phyloP scores from a whole-genome alignment of 2,888 invertebrate species.

The Fabriciana adippe region DNA sequence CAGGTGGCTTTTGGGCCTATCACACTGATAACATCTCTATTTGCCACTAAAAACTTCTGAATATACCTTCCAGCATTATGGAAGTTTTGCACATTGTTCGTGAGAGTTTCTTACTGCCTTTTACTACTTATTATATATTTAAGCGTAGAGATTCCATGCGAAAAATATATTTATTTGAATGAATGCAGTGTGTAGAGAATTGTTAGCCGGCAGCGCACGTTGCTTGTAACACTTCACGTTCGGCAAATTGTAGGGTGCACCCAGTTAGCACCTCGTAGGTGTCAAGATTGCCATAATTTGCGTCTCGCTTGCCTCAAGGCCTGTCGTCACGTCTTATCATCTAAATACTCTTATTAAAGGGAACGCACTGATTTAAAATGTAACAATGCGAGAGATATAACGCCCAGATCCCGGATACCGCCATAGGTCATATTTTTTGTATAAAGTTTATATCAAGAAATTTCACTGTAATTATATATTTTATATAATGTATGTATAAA shows the following conservation, averaged over 20 bases:
- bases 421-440: constrained; percentile 32
- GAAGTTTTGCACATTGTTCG: constrained; percentile 22
- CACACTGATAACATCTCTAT: constrained; percentile 40
- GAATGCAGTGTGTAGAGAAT: constrained; percentile 52
- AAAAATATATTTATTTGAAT: constrained; percentile 39
- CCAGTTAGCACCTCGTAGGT: constrained; percentile 82
- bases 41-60: constrained; percentile 35
- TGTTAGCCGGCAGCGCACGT: constrained; percentile 49
- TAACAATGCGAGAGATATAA: constrained; percentile 57
- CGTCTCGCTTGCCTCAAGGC: constrained; percentile 67
- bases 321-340: constrained; percentile 77
- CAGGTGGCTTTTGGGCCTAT: constrained; percentile 52
- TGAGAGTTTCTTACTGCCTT: constrained; percentile 4
- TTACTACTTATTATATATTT: constrained; percentile 6
- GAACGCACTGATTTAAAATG: constrained; percentile 63
- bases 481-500: background rate
- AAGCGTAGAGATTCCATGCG: background rate
- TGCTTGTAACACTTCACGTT: constrained; percentile 55
- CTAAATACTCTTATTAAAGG: constrained; percentile 73
- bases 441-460: background rate
- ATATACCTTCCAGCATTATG: constrained; percentile 30
- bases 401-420: constrained; percentile 47
- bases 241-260: constrained; percentile 73
- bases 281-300: constrained; percentile 82
- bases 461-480: background rate